These are phyloP conservation scores for Zootoca vivipara DNA, from an alignment of 2,113 vertebrate genomes.

Conservation along the genomic window DNA sequence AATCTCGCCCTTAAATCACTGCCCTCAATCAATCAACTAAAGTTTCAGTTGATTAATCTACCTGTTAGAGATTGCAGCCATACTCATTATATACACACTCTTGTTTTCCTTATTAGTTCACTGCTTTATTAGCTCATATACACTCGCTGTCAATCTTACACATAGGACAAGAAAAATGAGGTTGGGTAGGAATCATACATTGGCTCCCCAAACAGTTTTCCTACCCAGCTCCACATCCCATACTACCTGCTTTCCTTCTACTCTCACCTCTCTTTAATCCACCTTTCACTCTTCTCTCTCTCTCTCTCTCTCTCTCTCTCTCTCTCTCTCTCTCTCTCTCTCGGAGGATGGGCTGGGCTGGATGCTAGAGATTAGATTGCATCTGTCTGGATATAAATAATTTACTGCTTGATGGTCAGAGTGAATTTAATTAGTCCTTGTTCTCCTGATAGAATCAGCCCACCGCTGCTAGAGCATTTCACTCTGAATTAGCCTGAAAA, in stretches of 20 bases:
- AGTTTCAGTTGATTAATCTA: constrained; percentile 1
- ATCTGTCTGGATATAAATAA: constrained; percentile 83
- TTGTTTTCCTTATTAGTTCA: background rate
- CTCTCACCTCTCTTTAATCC: background rate
- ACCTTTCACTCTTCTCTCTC: background rate
- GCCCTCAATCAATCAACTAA: background rate
- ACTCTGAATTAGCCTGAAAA: constrained; percentile 83
- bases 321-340: constrained; percentile 22
- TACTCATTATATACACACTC: background rate
- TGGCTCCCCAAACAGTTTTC: background rate
- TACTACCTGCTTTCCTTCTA: background rate
- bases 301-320: constrained; percentile 24
- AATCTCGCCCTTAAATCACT: background rate
- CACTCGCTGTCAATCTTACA: background rate
- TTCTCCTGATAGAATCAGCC: constrained; percentile 85
- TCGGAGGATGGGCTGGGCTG: constrained; percentile 59
- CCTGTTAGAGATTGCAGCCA: background rate
- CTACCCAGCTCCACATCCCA: background rate
- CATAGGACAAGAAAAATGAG: background rate
- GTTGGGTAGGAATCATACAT: rapidly evolving
- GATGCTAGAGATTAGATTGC: constrained; percentile 73
- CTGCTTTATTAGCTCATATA: background rate
- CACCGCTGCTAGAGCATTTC: constrained; percentile 81
- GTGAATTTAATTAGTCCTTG: constrained; percentile 80
- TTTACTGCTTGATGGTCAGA: constrained; percentile 81